Conservation (phyloP, 2,888 invertebrate species). For the Troides oblongomaculatus region DNA sequence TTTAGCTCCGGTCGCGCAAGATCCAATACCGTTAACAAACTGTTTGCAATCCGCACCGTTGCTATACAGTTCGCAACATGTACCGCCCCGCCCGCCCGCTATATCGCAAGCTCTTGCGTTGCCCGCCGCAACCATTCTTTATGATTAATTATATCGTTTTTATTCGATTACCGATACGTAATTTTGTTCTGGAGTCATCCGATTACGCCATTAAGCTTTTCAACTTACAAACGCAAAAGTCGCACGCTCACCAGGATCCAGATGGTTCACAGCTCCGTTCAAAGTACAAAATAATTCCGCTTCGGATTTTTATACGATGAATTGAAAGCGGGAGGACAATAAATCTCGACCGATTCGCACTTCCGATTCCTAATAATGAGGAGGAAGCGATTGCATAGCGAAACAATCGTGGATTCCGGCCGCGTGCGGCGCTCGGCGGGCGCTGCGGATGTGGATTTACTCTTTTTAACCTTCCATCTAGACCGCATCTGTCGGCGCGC, state of each 20-base stretch:
- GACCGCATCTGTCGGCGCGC: conserved; percentile 75
- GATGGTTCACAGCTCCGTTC: conserved; percentile 18
- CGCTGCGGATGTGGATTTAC: conserved; percentile 71
- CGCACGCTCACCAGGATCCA: conserved; percentile 15
- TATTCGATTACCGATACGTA: conserved; percentile 6
- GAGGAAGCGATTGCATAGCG: conserved; percentile 70
- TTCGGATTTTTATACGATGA: conserved; percentile 21
- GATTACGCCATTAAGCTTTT: not conserved
- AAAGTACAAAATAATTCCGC: conserved; percentile 15
- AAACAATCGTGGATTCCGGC: conserved; percentile 73
- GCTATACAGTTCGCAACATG: conserved; percentile 64
- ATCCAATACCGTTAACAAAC: conserved; percentile 68
- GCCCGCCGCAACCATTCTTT: conserved; percentile 43
- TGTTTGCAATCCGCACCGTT: conserved; percentile 61
- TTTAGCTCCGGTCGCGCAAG: conserved; percentile 56
- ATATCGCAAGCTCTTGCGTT: conserved; percentile 77
- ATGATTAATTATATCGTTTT: conserved; percentile 53
- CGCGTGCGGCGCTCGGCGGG: conserved; percentile 66
- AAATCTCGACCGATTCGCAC: conserved; percentile 55
- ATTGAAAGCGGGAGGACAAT: conserved; percentile 18
- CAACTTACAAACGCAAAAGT: not conserved
- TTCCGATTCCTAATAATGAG: conserved; percentile 67
- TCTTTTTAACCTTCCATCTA: conserved; percentile 74
- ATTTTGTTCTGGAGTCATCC: not conserved
- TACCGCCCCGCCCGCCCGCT: conserved; percentile 50